A percentile compares a stretch with the other conserved stretches of the same genome.
These are phyloP conservation scores for Sipha flava DNA, from an alignment of 1,140 invertebrate genomes.

Conservation along the genomic window DNA sequence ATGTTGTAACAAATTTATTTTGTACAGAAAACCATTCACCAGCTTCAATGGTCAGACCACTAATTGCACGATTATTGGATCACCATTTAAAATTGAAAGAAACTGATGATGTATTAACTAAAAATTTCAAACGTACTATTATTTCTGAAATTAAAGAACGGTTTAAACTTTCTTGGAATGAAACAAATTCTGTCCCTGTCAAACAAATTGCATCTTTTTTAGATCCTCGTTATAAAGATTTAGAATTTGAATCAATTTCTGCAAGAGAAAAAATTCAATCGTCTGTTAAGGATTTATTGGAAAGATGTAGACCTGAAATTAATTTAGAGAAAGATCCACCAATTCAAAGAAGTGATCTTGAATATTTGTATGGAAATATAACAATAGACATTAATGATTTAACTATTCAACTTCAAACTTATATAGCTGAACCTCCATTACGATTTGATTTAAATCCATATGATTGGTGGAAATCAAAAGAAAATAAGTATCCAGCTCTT, in stretches of 20 bases:
- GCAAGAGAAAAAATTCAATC: neutral
- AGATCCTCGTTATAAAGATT: neutral
- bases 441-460: too few relatives aligned
- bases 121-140: neutral
- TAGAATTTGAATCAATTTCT: neutral
- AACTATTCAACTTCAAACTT: too few relatives aligned
- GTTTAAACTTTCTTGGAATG: neutral
- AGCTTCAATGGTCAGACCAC: neutral
- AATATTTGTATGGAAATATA: too few relatives aligned
- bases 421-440: too few relatives aligned
- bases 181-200: neutral
- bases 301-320: neutral
- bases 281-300: neutral
- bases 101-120: neutral
- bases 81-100: neutral
- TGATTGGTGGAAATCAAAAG: too few relatives aligned
- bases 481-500: too few relatives aligned
- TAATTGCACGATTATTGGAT: neutral
- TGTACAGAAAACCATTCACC: too few relatives aligned
- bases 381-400: too few relatives aligned
- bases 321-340: neutral
- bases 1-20: neutral
- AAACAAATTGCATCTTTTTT: slow-evolving; percentile 2
- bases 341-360: too few relatives aligned
- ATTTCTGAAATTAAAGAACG: too few relatives aligned